Evolutionary conservation across 2,888 invertebrate species (phyloP).

Genomic region (Dyspetes luteomarginatus): DNA sequence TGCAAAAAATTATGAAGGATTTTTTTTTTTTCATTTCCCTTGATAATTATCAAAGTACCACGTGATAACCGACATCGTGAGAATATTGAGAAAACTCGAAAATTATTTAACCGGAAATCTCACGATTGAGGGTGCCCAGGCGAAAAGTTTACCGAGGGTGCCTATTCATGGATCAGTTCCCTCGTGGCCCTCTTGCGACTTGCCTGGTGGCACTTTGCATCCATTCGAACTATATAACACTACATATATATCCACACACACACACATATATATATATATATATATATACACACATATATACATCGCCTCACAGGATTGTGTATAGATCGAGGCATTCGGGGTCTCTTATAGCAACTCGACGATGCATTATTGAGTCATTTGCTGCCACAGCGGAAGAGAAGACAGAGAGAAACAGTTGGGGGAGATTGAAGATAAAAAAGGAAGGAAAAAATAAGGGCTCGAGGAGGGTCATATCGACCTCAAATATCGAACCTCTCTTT

Average conservation of each 20-base stretch:
- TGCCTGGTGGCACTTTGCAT: no score
- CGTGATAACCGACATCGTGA: no score
- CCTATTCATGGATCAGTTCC: slow-evolving; percentile 45
- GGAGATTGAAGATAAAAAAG: background rate
- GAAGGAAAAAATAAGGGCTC: background rate
- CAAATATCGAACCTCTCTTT: slow-evolving; percentile 1
- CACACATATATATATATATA: no score
- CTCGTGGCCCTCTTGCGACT: slow-evolving; percentile 23
- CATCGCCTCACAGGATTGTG: no score
- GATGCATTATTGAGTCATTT: slow-evolving; percentile 66
- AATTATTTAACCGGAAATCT: slow-evolving; percentile 20
- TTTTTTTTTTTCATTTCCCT: no score
- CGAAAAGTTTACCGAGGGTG: slow-evolving; percentile 39
- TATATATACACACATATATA: slow-evolving; percentile 1
- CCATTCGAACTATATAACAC: no score
- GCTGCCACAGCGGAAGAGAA: slow-evolving; percentile 58
- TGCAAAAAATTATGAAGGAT: no score
- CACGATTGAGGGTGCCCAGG: background rate
- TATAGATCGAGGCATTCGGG: slow-evolving; percentile 42
- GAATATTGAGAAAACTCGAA: slow-evolving; percentile 15
- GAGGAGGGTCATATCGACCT: slow-evolving; percentile 39
- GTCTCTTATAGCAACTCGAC: slow-evolving; percentile 59
- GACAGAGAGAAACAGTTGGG: slow-evolving; percentile 20
- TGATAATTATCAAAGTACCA: no score
- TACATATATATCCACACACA: no score